Conservation (phyloP, 2,797 vertebrate genomes). For the Enteromius thamalakanensis region DNA sequence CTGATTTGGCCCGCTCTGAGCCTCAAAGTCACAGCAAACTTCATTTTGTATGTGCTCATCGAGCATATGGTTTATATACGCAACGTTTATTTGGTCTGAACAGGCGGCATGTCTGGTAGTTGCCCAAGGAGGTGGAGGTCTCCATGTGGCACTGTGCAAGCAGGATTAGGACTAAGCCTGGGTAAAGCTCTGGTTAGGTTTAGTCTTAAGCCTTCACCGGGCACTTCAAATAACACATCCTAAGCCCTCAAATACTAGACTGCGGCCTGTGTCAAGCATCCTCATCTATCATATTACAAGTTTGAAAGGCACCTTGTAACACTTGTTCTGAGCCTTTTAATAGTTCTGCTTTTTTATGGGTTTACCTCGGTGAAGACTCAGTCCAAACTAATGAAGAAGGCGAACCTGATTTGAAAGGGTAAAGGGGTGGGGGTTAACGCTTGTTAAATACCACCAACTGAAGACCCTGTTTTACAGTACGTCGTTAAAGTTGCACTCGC, state of each 20-base stretch:
- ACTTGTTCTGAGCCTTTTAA: constrained; percentile 48
- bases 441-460: constrained; percentile 45
- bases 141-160: constrained; percentile 48
- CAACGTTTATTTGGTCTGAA: constrained; percentile 25
- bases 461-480: constrained; percentile 33
- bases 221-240: constrained; percentile 52
- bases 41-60: background rate
- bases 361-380: constrained; percentile 53
- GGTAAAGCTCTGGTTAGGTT: constrained; percentile 56
- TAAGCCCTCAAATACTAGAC: constrained; percentile 51
- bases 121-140: constrained; percentile 39
- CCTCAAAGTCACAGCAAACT: background rate
- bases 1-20: background rate
- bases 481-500: constrained; percentile 30
- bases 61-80: constrained; percentile 20
- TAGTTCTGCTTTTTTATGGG: constrained; percentile 46
- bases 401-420: constrained; percentile 48
- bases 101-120: constrained; percentile 30
- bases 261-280: constrained; percentile 48
- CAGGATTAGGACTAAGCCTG: constrained; percentile 53
- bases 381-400: constrained; percentile 52
- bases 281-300: constrained; percentile 54
- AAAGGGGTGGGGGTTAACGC: constrained; percentile 45
- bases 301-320: constrained; percentile 57
- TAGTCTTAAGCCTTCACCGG: constrained; percentile 54